Conservation (phyloP, 2,797 vertebrate genomes). For the Balearica regulorum region DNA sequence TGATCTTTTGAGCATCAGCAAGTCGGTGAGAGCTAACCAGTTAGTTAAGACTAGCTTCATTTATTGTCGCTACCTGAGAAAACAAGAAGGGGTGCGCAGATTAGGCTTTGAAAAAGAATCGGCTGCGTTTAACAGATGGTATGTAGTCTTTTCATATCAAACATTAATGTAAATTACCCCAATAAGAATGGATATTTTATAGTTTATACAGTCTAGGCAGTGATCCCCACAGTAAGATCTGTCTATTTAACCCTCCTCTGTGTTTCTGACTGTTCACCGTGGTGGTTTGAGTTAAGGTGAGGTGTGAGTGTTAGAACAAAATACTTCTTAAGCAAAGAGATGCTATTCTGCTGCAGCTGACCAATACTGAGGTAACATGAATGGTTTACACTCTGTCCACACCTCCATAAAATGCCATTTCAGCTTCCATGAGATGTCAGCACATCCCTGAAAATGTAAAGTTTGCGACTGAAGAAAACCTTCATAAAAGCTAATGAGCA, state of each 20-base stretch:
- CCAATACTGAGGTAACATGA: background rate
- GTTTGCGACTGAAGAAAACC: background rate
- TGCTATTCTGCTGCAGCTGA: background rate
- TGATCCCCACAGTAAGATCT: background rate
- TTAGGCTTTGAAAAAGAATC: background rate
- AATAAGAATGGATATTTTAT: background rate
- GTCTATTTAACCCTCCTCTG: background rate
- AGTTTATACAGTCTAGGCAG: too few relatives aligned
- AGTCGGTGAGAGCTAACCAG: background rate
- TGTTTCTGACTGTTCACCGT: background rate
- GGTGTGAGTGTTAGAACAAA: background rate
- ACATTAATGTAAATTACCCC: background rate
- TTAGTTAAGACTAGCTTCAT: background rate
- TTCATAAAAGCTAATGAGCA: background rate
- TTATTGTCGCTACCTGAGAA: background rate
- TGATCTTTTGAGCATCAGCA: background rate
- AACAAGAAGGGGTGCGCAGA: background rate
- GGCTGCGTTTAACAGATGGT: background rate
- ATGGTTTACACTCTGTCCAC: background rate
- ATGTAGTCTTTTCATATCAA: background rate
- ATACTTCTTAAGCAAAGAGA: background rate
- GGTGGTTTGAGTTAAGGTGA: background rate
- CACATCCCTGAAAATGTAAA: background rate
- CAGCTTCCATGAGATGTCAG: background rate
- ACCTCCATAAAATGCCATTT: background rate